Conservation (phyloP, 2,113 vertebrate genomes). For the Calidris pygmaea region DNA sequence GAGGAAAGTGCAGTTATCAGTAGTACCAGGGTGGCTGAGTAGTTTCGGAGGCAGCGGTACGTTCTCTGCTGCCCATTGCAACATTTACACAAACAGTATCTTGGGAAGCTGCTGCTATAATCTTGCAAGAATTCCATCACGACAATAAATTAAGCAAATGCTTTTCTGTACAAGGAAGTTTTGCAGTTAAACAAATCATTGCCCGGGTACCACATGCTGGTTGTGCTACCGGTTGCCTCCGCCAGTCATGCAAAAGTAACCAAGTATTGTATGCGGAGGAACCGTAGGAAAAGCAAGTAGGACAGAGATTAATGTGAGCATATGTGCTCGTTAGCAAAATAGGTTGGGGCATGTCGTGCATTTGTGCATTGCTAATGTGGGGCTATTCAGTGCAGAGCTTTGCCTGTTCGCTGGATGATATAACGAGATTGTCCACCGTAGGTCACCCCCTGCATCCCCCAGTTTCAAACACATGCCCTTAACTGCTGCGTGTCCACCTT, state of each 20-base stretch:
- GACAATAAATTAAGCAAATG: not conserved
- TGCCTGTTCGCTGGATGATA: not conserved
- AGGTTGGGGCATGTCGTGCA: not conserved
- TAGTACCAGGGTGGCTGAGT: not conserved
- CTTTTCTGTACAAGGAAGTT: constrained; percentile 4
- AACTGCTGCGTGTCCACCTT: not conserved
- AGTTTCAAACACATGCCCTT: not conserved
- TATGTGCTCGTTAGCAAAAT: not conserved
- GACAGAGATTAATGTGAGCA: not conserved
- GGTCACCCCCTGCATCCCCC: not conserved
- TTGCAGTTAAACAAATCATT: constrained; percentile 8
- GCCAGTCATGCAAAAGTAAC: not conserved
- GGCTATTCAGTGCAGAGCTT: not conserved
- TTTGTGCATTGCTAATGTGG: not conserved
- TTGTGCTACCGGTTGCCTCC: not conserved
- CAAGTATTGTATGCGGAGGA: rapidly evolving
- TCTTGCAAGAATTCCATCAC: not conserved
- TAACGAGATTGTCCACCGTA: not conserved
- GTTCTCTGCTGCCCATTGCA: not conserved
- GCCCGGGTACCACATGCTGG: not conserved
- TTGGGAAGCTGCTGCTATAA: not conserved
- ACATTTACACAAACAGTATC: not conserved
- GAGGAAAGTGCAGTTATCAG: constrained; percentile 6
- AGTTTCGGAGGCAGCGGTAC: not conserved
- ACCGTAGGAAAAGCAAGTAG: not conserved